Percentiles rank a stretch among this genome's conserved stretches.
Conservation (phyloP, 2,113 vertebrate species). For the Pagrus major region DNA sequence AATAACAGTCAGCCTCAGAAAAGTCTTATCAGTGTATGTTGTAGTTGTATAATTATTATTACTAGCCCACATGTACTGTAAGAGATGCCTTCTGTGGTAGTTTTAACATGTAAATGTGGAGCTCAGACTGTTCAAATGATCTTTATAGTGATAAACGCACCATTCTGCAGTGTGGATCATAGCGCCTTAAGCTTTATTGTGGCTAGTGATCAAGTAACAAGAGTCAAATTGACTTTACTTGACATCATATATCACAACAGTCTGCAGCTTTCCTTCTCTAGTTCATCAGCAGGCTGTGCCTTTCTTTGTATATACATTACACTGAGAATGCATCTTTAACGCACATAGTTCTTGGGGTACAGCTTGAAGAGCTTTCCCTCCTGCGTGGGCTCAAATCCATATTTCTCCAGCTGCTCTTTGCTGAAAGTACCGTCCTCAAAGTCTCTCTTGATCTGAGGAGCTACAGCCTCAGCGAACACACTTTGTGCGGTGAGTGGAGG, state of each 20-base stretch:
- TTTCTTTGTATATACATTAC: neutral
- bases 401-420: slow-evolving; percentile 86
- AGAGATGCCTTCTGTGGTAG: neutral
- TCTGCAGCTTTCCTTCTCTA: slow-evolving; percentile 14
- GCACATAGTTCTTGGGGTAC: slow-evolving; percentile 93
- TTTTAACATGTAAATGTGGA: neutral
- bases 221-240: neutral
- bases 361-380: slow-evolving; percentile 93
- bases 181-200: slow-evolving; percentile 8
- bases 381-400: slow-evolving; percentile 92
- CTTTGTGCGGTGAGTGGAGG: slow-evolving; percentile 82
- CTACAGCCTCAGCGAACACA: slow-evolving; percentile 87
- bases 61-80: neutral
- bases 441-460: slow-evolving; percentile 88
- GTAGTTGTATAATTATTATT: neutral
- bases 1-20: neutral
- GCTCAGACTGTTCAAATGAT: neutral
- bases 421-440: slow-evolving; percentile 85
- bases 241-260: neutral
- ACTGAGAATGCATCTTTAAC: slow-evolving; percentile 71
- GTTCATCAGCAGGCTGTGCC: neutral
- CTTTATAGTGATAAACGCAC: neutral
- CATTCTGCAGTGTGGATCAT: neutral
- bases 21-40: neutral
- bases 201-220: neutral